Conservation (phyloP, 2,113 vertebrate genomes). For the Sapayoa aenigma region DNA sequence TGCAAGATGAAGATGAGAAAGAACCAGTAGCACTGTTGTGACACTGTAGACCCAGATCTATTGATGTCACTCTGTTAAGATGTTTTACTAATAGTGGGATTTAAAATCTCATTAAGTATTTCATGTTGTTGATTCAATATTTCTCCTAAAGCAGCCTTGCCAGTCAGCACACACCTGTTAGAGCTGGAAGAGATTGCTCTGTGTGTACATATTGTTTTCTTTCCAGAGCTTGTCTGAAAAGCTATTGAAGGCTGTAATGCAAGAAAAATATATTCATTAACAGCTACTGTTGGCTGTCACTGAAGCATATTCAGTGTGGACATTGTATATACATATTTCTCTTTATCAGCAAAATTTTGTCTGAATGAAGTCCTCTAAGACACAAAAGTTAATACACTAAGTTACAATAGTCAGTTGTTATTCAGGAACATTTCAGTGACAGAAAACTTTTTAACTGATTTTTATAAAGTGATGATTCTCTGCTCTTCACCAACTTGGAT, state of each 20-base stretch:
- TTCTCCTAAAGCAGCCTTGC: background rate
- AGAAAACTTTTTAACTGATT: background rate
- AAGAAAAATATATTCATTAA: background rate
- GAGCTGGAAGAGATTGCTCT: background rate
- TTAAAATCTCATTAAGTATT: background rate
- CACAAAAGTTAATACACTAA: background rate
- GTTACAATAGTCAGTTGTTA: background rate
- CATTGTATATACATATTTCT: background rate
- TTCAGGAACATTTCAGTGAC: background rate
- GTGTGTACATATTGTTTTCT: background rate
- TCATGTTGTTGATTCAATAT: background rate
- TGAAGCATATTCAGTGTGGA: background rate
- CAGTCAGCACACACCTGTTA: background rate
- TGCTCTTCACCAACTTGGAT: background rate
- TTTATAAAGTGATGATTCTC: background rate
- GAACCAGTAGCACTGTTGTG: background rate
- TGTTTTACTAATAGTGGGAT: background rate
- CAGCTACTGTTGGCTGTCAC: background rate
- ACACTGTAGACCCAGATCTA: background rate
- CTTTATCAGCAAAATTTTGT: background rate
- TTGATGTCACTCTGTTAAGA: background rate
- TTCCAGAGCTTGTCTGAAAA: background rate
- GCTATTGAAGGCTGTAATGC: background rate
- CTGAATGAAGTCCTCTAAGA: background rate
- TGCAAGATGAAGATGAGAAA: background rate